Percentiles rank a stretch among this genome's conserved stretches.
These are phyloP conservation scores for Hippocampus barbouri DNA, from an alignment of 2,113 vertebrate species.

Conservation along the genomic window DNA sequence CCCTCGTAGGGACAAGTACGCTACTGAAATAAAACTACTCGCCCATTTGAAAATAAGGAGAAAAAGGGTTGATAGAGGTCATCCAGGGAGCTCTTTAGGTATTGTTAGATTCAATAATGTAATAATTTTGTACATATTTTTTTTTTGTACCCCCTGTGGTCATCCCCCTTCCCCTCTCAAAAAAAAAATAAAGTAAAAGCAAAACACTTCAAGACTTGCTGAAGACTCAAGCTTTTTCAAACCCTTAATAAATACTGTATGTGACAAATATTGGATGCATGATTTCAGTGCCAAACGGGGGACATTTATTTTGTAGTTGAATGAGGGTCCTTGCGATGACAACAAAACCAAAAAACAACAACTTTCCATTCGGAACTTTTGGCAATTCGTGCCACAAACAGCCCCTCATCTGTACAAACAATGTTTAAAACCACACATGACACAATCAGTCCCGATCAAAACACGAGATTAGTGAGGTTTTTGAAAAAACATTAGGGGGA, in stretches of 20 bases:
- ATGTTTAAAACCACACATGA: background rate
- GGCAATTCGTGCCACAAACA: background rate
- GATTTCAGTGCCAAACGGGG: background rate
- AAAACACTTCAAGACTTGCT: background rate
- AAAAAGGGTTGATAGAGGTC: too few species aligned
- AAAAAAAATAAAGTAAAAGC: too few species aligned
- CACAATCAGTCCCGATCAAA: background rate
- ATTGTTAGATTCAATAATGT: too few species aligned
- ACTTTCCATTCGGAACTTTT: background rate
- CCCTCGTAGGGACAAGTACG: too few species aligned
- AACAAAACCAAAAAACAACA: background rate
- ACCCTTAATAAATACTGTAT: background rate
- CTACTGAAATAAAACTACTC: too few species aligned
- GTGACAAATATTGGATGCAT: background rate
- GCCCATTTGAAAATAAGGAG: too few species aligned
- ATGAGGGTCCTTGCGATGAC: background rate
- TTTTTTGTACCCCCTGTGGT: too few species aligned
- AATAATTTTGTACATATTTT: too few species aligned
- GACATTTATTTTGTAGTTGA: slow-evolving; percentile 2
- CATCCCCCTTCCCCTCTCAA: too few species aligned
- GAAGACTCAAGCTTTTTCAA: background rate
- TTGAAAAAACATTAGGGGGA: background rate
- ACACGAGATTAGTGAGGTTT: background rate
- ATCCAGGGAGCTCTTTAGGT: too few species aligned
- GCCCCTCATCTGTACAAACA: background rate